phyloP scores from a whole-genome alignment of 2,888 invertebrate genomes.

The Alviniconcha strummeri region DNA sequence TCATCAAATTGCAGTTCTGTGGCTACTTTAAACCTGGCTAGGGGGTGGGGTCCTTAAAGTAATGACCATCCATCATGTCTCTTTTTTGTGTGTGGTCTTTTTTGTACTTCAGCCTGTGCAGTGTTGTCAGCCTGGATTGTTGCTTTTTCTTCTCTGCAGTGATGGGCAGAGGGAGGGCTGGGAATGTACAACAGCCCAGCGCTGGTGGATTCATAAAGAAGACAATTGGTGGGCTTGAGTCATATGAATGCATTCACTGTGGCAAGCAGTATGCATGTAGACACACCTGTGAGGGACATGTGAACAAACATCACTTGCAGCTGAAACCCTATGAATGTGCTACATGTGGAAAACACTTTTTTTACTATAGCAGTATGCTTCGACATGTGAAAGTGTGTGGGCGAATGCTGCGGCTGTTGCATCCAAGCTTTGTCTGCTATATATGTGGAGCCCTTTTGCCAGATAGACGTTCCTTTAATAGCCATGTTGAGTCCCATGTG shows the following conservation, averaged over 20 bases:
- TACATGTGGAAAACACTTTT: background rate
- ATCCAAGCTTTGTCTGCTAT: no score
- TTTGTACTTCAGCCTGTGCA: no score
- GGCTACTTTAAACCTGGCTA: no score
- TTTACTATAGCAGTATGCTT: background rate
- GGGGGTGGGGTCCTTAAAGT: no score
- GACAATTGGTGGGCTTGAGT: background rate
- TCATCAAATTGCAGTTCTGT: no score
- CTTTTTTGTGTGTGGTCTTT: no score
- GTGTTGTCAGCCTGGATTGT: no score
- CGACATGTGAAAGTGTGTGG: background rate
- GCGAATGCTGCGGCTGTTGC: background rate
- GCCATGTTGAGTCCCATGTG: no score
- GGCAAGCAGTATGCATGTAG: constrained; percentile 24
- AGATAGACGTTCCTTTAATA: no score
- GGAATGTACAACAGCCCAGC: background rate
- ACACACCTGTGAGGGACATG: constrained; percentile 14
- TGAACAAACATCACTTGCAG: constrained; percentile 17
- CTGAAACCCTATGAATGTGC: background rate
- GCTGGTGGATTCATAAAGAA: background rate
- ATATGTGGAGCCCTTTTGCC: no score
- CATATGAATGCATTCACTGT: constrained; percentile 17
- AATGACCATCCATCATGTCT: no score
- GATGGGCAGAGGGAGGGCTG: constrained; percentile 1
- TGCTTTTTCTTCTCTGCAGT: constrained; percentile 16